These are phyloP conservation scores for Agonum fuliginosum DNA, from an alignment of 2,888 invertebrate species.

Conservation along the genomic window DNA sequence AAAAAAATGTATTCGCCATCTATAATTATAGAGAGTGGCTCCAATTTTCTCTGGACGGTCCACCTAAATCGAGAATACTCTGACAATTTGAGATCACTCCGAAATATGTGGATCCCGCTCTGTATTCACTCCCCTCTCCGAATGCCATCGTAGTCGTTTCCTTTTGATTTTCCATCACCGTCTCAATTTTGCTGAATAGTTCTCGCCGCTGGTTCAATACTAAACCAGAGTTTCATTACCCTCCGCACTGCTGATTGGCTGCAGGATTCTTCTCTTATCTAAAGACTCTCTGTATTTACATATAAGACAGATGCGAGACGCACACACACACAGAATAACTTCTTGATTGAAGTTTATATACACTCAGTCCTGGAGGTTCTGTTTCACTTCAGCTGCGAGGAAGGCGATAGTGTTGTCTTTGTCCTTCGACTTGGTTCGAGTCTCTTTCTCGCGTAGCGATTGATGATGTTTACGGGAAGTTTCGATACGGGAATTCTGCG, in stretches of 20 bases:
- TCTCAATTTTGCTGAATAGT: slow-evolving; percentile 59
- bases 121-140: no score
- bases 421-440: background rate
- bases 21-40: no score
- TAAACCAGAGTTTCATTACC: slow-evolving; percentile 57
- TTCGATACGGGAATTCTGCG: no score
- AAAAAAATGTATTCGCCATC: no score
- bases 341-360: slow-evolving; percentile 60
- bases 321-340: slow-evolving; percentile 56
- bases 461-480: slow-evolving; percentile 36
- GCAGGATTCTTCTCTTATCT: slow-evolving; percentile 60
- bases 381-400: background rate
- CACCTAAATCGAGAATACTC: no score
- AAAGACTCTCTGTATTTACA: slow-evolving; percentile 59
- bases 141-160: slow-evolving; percentile 45
- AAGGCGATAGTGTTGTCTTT: background rate
- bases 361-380: background rate
- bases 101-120: no score
- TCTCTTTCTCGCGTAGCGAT: slow-evolving; percentile 19
- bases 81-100: background rate
- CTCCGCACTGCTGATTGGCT: slow-evolving; percentile 57
- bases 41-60: no score
- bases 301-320: slow-evolving; percentile 44
- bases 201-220: slow-evolving; percentile 54
- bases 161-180: slow-evolving; percentile 59